Evolutionary conservation across 1,140 invertebrate species (phyloP), one percentile per base, ranked within the genome.

Genomic region (Phocides pigmalion): DNA sequence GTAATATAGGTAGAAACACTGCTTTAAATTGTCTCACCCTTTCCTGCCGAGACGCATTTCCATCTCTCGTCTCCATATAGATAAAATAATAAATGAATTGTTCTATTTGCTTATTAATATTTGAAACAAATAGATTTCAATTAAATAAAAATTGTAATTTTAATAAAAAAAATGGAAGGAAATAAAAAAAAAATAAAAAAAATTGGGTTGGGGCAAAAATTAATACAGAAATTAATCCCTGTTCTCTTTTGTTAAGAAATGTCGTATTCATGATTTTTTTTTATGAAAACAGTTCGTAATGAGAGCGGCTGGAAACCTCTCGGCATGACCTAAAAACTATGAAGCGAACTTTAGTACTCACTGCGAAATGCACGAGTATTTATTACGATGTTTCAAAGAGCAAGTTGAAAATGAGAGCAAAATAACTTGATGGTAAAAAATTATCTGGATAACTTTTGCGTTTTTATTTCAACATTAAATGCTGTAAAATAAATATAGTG

Each of bases 281-380:
- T 61, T 35, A 61, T 61, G 56, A 61, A 59, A 49, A 61, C 39
- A 49, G 56, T 61, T 61, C 56, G 56, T 61, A 61, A 61, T 61
- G 56, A 47, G 44, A 61, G 42, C 44, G 56, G 39, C 56, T 61
- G 56, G n/a, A 61, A 49, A 49, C 42, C 56, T 61, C 56, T 61
- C 44, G 19, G 42, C 56, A 19, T 61, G 56, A 61, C 56, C 56
- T 61, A 61, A 61, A 61, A 49, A 49, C 54, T 59, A 35, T 25
- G 42, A n/a, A 47, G 54, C 54, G 58, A 49, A 61, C 58, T 61
- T n/a, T 61, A 61, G 58, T 37, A 35, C 32, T 35, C 32, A 61
- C 44, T 15, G 58, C n/a, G 32, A 61, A 39, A 61, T 61, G 44
- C 32, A 39, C 50, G 8, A 22, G 58, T 61, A 59, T 59, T 59